Percentiles rank a stretch among this genome's conserved stretches.
These are phyloP conservation scores for Calliphora vicina DNA, from an alignment of 1,140 invertebrate species.

Conservation along the genomic window DNA sequence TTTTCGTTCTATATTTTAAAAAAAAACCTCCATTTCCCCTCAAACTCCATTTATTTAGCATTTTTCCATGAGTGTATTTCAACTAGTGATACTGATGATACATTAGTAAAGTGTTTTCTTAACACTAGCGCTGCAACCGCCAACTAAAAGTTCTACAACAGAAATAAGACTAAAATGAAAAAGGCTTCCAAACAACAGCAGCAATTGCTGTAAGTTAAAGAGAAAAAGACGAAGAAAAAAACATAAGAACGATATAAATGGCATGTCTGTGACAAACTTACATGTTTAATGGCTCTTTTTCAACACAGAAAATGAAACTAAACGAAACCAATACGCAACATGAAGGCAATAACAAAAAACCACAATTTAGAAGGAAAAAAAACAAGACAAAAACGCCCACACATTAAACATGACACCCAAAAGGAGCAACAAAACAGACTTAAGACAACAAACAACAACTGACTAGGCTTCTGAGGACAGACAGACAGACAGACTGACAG, in stretches of 20 bases:
- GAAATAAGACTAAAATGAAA: neutral
- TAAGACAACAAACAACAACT: neutral
- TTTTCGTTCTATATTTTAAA: neutral
- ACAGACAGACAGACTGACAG: too few species aligned
- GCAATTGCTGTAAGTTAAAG: neutral
- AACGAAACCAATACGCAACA: neutral
- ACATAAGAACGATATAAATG: constrained; percentile 20
- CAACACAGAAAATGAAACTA: constrained; percentile 2
- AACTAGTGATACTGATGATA: neutral
- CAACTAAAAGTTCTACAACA: neutral
- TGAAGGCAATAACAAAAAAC: neutral
- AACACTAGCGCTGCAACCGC: neutral
- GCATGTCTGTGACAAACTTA: constrained; percentile 30
- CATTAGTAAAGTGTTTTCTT: constrained; percentile 15
- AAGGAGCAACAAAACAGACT: neutral
- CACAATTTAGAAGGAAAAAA: too few species aligned
- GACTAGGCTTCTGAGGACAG: neutral
- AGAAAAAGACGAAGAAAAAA: neutral
- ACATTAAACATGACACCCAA: constrained; percentile 23
- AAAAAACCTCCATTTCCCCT: neutral
- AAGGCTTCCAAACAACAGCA: constrained; percentile 17
- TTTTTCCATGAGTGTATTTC: neutral
- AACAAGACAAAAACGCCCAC: constrained; percentile 20
- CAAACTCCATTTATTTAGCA: too few species aligned
- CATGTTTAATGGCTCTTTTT: constrained; percentile 26